Base-by-base conservation (phyloP, 2,113 vertebrate genomes). In the Rhagologus leucostigma region DNA sequence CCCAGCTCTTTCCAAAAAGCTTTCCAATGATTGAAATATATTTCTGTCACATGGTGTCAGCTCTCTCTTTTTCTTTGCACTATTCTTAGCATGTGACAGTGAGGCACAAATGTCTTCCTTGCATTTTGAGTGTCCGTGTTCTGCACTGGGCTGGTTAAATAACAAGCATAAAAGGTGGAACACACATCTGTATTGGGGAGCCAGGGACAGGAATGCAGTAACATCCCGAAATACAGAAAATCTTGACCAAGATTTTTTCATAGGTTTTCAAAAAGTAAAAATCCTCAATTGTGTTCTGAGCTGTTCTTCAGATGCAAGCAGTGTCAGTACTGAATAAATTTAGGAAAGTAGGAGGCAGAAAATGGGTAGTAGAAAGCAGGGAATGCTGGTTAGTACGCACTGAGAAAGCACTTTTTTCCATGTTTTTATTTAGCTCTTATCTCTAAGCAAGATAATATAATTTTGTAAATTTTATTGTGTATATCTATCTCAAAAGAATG, bases 361-460 rank as follows among this genome's bases (percentile, higher is more conserved):
- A 78, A 44, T 16, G 37, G 44, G 23, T n/a, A 81, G 23, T 57
- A 62, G 59, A 81, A 94, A 44, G 59, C 46, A 74, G 71, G 47
- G 56, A 56, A 65, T 53, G 13, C 65, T 86, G 24, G 26, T 89
- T 92, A 63, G 11, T 57, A 3, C 49, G 39, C 23, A 37, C 30
- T 69, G 29, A 84, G 71, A 89, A 62, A 20, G 19, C 14, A 30
- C 19, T 77, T 64, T 20, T 39, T 44, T 3, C 26, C 4, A 5
- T 55, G 22, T 13, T 90, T 81, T 94, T 89, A 84, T 93, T 95
- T 91, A 91, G 53, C 53, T 89, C 44, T 87, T 93, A 47, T 80
- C 91, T 87, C 75, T 35, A 30, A 84, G 76, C 52, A 86, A 85
- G 65, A 32, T 39, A 75, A 68, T 16, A 5, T 1, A 30, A 49